Percentiles rank a stretch among this genome's conserved stretches.
These are phyloP conservation scores for Catostylus mosaicus DNA, from an alignment of 30 jellyfish, hydroid and myxozoan genomes.

Conservation along the genomic window DNA sequence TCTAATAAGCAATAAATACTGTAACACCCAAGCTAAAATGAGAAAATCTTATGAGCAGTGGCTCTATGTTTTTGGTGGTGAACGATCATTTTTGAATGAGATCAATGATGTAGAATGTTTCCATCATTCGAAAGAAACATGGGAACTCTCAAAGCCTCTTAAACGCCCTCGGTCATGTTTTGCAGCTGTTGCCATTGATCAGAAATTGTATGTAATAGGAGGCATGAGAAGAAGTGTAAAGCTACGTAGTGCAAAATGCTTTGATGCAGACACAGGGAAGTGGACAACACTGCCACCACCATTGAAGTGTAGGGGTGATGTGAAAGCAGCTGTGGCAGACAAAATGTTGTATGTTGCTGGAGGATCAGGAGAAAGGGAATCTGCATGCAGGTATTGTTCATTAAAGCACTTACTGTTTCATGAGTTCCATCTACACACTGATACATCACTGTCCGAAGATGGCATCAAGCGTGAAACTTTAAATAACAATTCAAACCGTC, in stretches of 20 bases:
- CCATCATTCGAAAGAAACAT: slow-evolving; percentile 27
- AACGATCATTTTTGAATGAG: slow-evolving; percentile 80
- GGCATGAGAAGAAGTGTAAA: slow-evolving; percentile 84
- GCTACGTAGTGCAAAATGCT: slow-evolving; percentile 81
- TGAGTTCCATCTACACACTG: too few relatives aligned
- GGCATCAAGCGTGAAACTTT: too few relatives aligned
- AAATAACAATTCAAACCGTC: too few relatives aligned
- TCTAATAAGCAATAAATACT: slow-evolving; percentile 18
- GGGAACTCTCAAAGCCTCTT: slow-evolving; percentile 82
- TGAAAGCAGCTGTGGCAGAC: slow-evolving; percentile 79
- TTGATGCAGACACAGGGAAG: slow-evolving; percentile 64
- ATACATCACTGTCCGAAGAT: too few relatives aligned
- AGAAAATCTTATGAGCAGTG: slow-evolving; percentile 76
- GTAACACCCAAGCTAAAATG: slow-evolving; percentile 17
- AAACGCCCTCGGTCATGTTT: slow-evolving; percentile 79
- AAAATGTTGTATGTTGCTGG: slow-evolving; percentile 91
- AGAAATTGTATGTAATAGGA: slow-evolving; percentile 68
- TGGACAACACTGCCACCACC: slow-evolving; percentile 90
- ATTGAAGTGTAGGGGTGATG: slow-evolving; percentile 84
- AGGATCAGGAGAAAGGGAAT: slow-evolving; percentile 92
- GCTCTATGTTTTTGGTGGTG: slow-evolving; percentile 93
- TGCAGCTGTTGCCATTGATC: slow-evolving; percentile 78
- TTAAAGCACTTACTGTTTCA: not conserved
- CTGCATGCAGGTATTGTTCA: slow-evolving; percentile 83
- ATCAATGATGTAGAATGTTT: slow-evolving; percentile 67